Evolutionary conservation across 2,888 invertebrate species (phyloP).

Genomic region (Macropis europaea): DNA sequence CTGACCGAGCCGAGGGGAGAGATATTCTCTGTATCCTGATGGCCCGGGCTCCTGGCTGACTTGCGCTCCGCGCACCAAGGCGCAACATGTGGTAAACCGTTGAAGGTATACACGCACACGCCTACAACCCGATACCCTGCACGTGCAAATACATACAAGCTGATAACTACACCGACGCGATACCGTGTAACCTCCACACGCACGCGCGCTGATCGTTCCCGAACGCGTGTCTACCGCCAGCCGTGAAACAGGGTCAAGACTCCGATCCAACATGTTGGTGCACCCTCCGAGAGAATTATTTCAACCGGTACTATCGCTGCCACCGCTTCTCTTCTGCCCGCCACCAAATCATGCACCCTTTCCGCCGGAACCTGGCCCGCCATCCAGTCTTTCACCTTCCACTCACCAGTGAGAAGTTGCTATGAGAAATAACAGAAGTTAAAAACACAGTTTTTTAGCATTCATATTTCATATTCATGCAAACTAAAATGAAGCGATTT

Average conservation of each 20-base stretch:
- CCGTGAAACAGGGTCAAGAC: constrained; percentile 53
- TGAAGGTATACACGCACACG: constrained; percentile 58
- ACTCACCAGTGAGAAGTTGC: too few species aligned
- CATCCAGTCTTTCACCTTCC: too few species aligned
- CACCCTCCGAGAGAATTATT: constrained; percentile 6
- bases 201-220: constrained; percentile 43
- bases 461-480: too few species aligned
- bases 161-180: constrained; percentile 37
- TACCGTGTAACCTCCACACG: constrained; percentile 37
- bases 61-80: constrained; percentile 77
- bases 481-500: too few species aligned
- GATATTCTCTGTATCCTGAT: constrained; percentile 71
- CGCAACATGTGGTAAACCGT: constrained; percentile 78
- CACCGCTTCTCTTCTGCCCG: too few species aligned
- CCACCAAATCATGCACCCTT: too few species aligned
- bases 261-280: constrained; percentile 32
- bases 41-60: constrained; percentile 78
- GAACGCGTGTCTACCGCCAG: constrained; percentile 42
- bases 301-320: not conserved
- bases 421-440: too few species aligned
- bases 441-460: too few species aligned
- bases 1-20: constrained; percentile 70
- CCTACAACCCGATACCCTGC: not conserved
- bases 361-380: too few species aligned
- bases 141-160: constrained; percentile 10